These are phyloP conservation scores for Pelmatolapia mariae DNA, from an alignment of 2,113 vertebrate genomes.

Conservation along the genomic window DNA sequence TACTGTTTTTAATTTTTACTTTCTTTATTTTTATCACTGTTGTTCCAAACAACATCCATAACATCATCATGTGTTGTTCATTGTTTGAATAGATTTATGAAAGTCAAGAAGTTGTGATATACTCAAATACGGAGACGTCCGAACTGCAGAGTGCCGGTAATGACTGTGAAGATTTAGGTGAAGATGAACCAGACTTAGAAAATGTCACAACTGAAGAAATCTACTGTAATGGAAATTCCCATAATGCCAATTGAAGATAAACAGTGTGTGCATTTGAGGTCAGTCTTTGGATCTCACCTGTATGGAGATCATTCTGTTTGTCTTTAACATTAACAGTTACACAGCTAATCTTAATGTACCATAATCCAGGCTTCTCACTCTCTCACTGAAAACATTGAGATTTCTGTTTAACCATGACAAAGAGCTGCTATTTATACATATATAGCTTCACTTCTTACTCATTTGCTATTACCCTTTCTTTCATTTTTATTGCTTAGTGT, in stretches of 20 bases:
- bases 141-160: neutral
- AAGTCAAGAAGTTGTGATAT: neutral
- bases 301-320: neutral
- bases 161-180: neutral
- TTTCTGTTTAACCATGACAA: neutral
- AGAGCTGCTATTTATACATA: neutral
- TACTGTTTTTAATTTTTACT: neutral
- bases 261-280: neutral
- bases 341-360: neutral
- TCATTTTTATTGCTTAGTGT: neutral
- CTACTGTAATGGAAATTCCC: neutral
- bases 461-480: neutral
- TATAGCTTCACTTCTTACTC: neutral
- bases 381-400: accelerated
- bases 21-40: neutral
- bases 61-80: neutral
- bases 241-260: neutral
- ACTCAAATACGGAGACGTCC: neutral
- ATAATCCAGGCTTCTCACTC: neutral
- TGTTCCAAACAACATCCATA: neutral
- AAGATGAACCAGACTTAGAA: neutral
- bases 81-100: neutral
- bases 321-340: neutral
- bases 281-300: neutral
- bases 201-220: neutral